Base-by-base conservation (phyloP, 2,888 invertebrate genomes). In the Strigamia maritima region DNA sequence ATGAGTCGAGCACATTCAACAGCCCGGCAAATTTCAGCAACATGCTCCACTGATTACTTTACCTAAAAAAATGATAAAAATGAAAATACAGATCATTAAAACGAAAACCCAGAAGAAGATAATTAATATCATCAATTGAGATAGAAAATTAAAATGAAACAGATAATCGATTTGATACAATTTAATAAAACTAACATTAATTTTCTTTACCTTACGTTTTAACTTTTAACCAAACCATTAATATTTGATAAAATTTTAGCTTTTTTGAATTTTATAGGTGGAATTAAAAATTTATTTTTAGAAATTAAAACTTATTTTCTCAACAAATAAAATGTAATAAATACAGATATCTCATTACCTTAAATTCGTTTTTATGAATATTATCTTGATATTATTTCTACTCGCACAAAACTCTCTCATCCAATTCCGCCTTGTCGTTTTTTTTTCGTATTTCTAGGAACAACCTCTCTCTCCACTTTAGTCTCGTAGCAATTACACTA, bases 401-500 rank as follows among this genome's bases (percentile, higher is more conserved):
- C 54, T 54, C 8, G 54, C 54, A 54, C 70, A 70, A 70, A n/a
- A 70, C 24, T 10, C 70, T 26, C 70, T 70, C 26, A 28, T 70
- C 70, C 70, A 70, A 70, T 70, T 70, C 28, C 70, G 70, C 16
- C 70, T 26, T 28, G 70, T 70, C 70, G 70, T 70, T 70, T 70
- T 60, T 70, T 70, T 70, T 1, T 28, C 70, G 70, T 70, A 28
- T 70, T 28, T 70, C 70, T 70, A 28, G 10, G 10, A 70, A 70
- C 70, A 70, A 70, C 70, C 70, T 70, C 54, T 19, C 54, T 54
- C 54, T 70, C 70, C 28, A 70, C 70, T 26, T 26, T 70, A 26
- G 65, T 65, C 65, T 65, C 65, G 65, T 26, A 65, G 70, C 70
- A 70, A 70, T 70, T 70, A 70, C 70, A 70, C 70, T 70, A 70